Base-by-base conservation (phyloP, 1,140 invertebrate species). In the Gonioctena quinquepunctata region DNA sequence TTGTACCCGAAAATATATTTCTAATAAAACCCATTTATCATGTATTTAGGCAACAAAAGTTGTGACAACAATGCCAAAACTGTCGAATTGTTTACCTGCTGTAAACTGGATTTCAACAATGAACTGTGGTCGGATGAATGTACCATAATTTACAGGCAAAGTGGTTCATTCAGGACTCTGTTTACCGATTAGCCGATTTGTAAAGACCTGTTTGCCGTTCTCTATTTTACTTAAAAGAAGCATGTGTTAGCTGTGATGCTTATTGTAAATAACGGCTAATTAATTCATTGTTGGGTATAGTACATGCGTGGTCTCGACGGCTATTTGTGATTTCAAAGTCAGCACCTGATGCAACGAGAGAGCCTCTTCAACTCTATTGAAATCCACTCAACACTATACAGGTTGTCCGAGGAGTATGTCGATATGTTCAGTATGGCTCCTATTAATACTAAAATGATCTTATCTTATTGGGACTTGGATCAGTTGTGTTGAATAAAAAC, bases 1-100 rank as follows among this genome's bases (percentile, higher is more conserved):
- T 42, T 11, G 11, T 2, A 13, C 33, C 18, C 52, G 11, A 62
- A 62, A 16, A 16, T 62, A 27, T 33, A 26, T 66, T 64, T 64
- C 33, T 18, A 66, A 66, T 54, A 52, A 66, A 66, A 66, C 19
- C 63, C 63, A 66, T 66, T 66, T 66, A 66, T 66, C 63, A 66
- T 66, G 50, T 66, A 66, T 66, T 66, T 66, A 66, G 50, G 48
- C 26, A 11, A 66, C 49, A 66, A 66, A 54, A 66, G 63, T 66
- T 54, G 63, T 66, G 63, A 66, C 63, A 66, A 66, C 63, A 61
- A 61, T 61, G 59, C 59, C 59, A 61, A 61, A 61, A 61, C 59
- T 61, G 59, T 61, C 16, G 27, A 61, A 61, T 28, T 66, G 63
- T 66, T 66, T 66, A 66, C 63, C 63, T 66, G 63, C 61, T 50